These are phyloP conservation scores for Muntiacus reevesi DNA, from an alignment of 2,113 vertebrate genomes.

Conservation along the genomic window DNA sequence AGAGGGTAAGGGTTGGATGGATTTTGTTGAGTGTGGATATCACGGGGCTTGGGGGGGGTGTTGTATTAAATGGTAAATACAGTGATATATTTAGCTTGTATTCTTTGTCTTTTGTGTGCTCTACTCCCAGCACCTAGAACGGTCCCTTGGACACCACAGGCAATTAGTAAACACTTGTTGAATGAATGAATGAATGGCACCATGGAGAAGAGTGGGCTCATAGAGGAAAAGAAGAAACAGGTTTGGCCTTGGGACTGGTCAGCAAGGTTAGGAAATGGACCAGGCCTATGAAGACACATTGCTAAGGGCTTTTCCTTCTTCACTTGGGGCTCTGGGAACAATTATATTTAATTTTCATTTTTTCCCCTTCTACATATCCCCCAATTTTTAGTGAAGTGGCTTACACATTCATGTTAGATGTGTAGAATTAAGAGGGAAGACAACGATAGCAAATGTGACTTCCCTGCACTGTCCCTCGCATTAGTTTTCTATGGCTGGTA, in stretches of 20 bases:
- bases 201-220: not conserved
- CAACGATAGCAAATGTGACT: not conserved
- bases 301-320: not conserved
- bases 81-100: not conserved
- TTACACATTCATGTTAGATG: not conserved
- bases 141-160: not conserved
- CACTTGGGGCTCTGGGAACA: not conserved
- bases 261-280: not conserved
- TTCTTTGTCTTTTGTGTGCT: not conserved
- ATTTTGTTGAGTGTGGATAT: not conserved
- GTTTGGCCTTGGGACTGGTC: not conserved
- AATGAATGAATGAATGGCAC: not conserved
- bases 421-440: not conserved
- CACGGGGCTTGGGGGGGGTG: not conserved
- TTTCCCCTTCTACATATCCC: not conserved
- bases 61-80: not conserved
- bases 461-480: not conserved
- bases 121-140: not conserved
- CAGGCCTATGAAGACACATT: not conserved
- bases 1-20: not conserved
- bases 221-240: not conserved
- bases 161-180: not conserved
- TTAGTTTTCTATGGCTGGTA: not conserved
- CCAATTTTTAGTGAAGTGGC: not conserved
- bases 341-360: not conserved